Evolutionary conservation across 2,888 invertebrate species (phyloP).

Genomic region (Cheilosia vulpina): DNA sequence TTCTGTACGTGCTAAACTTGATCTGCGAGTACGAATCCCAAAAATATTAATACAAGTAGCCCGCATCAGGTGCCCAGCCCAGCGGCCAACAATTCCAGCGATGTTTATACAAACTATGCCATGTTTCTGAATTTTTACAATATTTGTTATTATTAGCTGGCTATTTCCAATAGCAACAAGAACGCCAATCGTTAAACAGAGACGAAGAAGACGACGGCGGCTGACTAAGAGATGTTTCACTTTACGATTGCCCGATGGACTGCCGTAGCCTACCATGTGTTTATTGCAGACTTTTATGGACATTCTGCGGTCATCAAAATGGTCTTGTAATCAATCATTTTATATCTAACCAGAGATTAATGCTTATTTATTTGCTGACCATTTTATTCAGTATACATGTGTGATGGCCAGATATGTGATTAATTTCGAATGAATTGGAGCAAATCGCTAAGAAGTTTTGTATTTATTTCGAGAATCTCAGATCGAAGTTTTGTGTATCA

Average conservation of each 20-base stretch:
- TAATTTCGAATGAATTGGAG: slow-evolving; percentile 18
- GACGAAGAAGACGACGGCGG: background rate
- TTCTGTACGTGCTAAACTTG: slow-evolving; percentile 14
- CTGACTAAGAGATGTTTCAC: background rate
- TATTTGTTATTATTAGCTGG: background rate
- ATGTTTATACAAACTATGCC: slow-evolving; percentile 20
- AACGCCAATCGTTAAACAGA: slow-evolving; percentile 14
- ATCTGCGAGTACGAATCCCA: background rate
- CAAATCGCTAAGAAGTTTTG: background rate
- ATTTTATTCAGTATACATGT: slow-evolving; percentile 15
- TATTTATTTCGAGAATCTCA: background rate
- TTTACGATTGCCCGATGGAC: slow-evolving; percentile 30
- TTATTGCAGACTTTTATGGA: slow-evolving; percentile 40
- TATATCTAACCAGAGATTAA: slow-evolving; percentile 25
- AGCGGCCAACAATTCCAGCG: background rate
- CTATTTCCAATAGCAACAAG: slow-evolving; percentile 14
- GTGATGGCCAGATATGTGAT: slow-evolving; percentile 3
- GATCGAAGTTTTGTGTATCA: background rate
- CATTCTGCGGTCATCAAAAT: slow-evolving; percentile 27
- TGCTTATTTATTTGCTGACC: slow-evolving; percentile 8
- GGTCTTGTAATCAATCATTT: slow-evolving; percentile 30
- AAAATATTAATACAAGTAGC: background rate
- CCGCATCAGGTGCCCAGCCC: background rate
- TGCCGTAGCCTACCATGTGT: slow-evolving; percentile 26
- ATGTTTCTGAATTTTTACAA: slow-evolving; percentile 29